Conservation (phyloP, 2,113 vertebrate genomes). For the Machaerirhynchus nigripectus region DNA sequence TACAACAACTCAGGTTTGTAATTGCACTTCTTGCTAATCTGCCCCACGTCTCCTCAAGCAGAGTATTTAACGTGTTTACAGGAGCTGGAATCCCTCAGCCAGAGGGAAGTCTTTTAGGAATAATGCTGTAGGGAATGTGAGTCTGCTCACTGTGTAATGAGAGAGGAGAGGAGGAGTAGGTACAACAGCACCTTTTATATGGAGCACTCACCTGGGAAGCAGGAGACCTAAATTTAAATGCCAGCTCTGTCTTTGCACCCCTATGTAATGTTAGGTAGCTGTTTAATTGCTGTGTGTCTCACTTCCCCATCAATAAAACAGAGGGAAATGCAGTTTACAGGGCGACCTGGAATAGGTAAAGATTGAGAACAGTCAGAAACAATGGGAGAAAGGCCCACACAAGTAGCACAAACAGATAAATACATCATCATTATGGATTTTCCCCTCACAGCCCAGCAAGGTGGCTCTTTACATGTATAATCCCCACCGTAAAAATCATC, state of each 20-base stretch:
- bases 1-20: background rate
- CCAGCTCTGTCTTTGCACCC: background rate
- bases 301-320: background rate
- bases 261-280: background rate
- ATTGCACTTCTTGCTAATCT: background rate
- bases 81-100: background rate
- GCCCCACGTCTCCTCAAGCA: background rate
- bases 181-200: background rate
- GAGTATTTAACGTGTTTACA: background rate
- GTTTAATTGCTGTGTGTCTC: background rate
- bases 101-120: background rate
- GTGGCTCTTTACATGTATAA: conserved; percentile 59
- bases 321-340: background rate
- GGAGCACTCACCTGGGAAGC: background rate
- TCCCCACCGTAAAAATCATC: conserved; percentile 56
- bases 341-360: background rate
- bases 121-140: background rate
- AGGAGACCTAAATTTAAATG: background rate
- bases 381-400: background rate
- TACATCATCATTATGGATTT: conserved; percentile 51
- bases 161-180: background rate
- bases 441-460: conserved; percentile 21
- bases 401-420: background rate
- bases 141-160: background rate
- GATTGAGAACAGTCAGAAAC: background rate